Base-by-base conservation (phyloP, 92 coral and sea anemone species). In the Phenganax stokvisi region DNA sequence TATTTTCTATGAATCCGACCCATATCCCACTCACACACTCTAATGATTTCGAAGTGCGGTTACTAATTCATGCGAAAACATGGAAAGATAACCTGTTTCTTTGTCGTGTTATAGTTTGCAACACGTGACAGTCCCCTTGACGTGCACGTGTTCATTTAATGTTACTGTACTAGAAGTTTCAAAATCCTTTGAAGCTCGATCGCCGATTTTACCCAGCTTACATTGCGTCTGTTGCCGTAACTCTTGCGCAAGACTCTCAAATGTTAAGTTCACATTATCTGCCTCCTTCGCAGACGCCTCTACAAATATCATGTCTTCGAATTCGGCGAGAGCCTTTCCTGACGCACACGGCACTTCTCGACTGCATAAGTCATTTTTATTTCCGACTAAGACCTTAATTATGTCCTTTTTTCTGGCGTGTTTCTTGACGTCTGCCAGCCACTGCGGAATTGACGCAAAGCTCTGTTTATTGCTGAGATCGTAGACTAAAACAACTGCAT, bases 231-330 rank as follows among this genome's bases (percentile, higher is more conserved):
- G 83, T 71, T 96, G 96, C 74, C 97, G 81, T 81, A 96, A 84
- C 80, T 96, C 97, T 74, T 96, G 97, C 54, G 99, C 97, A 28
- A 96, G 84, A 64, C 87, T 97, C 11, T 97, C 90, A 85, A 96
- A 92, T 56, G 92, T 75, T 52, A 87, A 84, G 66, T 96, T 97
- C 53, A 96, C 92, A 77, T 96, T 96, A 64, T 96, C 97, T 77
- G 92, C 99, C 90, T 97, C 92, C 64, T 96, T 96, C 53, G 99
- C 99, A 15, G 97, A 92, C 65, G 99, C 92, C 84, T 96, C 99
- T 20, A 96, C 83, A 71, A 90, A 96, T 51, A 96, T 77, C 73
- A 96, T 89, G 70, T 92, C 99, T 80, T 96, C 99, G 59, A 96
- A 96, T 56, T 96, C 99, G 20, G 99, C 99, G 71, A 96, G 89